Conservation (phyloP, 2,888 invertebrate species). For the Drymonia ruficornis region DNA sequence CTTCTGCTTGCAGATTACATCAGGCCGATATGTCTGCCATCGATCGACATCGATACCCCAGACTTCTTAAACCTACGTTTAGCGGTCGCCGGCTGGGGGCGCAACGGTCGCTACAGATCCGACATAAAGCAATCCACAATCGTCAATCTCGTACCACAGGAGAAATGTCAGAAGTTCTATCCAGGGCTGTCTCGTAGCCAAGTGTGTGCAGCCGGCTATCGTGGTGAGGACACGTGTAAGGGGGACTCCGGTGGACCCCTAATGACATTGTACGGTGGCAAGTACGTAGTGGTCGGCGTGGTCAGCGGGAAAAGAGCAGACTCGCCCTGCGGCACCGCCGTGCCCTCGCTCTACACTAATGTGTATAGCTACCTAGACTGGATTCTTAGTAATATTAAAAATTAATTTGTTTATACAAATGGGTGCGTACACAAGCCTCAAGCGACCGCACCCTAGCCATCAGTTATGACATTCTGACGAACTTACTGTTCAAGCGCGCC, state of each 20-base stretch:
- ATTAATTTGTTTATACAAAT: slow-evolving; percentile 25
- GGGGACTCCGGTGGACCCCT: slow-evolving; percentile 78
- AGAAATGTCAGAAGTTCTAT: slow-evolving; percentile 60
- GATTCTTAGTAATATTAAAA: slow-evolving; percentile 56
- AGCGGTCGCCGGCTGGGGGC: slow-evolving; percentile 74
- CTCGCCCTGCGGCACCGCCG: slow-evolving; percentile 68
- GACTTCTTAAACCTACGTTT: slow-evolving; percentile 62
- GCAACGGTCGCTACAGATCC: slow-evolving; percentile 62
- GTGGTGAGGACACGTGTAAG: slow-evolving; percentile 75
- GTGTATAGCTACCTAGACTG: slow-evolving; percentile 69
- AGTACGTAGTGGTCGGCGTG: slow-evolving; percentile 68
- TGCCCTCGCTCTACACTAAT: slow-evolving; percentile 74
- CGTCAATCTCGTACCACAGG: slow-evolving; percentile 66
- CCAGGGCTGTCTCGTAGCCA: slow-evolving; percentile 58
- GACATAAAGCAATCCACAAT: slow-evolving; percentile 72
- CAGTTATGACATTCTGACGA: no score
- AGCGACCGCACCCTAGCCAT: no score
- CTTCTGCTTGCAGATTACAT: slow-evolving; percentile 56
- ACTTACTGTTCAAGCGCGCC: no score
- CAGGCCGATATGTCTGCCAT: slow-evolving; percentile 72
- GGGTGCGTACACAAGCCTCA: no score
- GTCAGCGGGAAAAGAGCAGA: slow-evolving; percentile 77
- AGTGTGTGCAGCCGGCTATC: slow-evolving; percentile 72
- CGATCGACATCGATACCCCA: slow-evolving; percentile 65
- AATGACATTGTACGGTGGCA: slow-evolving; percentile 68